Conservation (phyloP, 2,113 vertebrate genomes). For the Morone chrysops region DNA sequence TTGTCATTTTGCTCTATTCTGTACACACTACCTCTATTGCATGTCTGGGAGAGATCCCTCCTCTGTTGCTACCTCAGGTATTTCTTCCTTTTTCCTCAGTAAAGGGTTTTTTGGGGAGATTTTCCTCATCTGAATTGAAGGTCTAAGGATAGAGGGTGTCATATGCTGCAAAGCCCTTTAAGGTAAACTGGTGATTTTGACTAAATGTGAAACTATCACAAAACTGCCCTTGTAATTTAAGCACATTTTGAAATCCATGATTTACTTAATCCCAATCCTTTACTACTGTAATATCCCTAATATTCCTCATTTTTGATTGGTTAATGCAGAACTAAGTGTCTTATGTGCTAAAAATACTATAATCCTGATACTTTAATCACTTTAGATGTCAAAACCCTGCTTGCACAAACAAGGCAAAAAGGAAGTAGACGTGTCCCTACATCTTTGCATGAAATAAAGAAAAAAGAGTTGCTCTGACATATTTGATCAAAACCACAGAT, state of each 20-base stretch:
- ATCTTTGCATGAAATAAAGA: background rate
- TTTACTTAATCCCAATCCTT: slow-evolving; percentile 1
- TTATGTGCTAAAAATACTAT: slow-evolving; percentile 9
- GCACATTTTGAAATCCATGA: slow-evolving; percentile 14
- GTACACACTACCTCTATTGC: no score
- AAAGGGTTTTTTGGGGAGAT: background rate
- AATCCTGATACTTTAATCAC: slow-evolving; percentile 39
- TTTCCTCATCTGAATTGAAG: background rate
- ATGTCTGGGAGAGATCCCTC: background rate
- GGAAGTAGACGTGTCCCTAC: background rate
- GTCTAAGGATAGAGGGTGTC: background rate
- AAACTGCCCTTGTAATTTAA: background rate
- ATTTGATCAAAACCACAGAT: slow-evolving; percentile 16
- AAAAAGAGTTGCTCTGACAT: background rate
- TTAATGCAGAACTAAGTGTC: background rate
- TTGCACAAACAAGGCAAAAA: background rate
- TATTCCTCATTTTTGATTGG: slow-evolving; percentile 29
- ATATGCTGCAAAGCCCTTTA: background rate
- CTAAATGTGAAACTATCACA: background rate
- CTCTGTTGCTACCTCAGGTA: background rate
- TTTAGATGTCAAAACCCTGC: slow-evolving; percentile 5
- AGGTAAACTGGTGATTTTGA: background rate
- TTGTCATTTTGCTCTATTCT: no score
- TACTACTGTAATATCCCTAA: slow-evolving; percentile 19
- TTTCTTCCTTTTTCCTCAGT: background rate